Evolutionary conservation across 2,113 vertebrate genomes (phyloP).

Genomic region (Cardinalis cardinalis): DNA sequence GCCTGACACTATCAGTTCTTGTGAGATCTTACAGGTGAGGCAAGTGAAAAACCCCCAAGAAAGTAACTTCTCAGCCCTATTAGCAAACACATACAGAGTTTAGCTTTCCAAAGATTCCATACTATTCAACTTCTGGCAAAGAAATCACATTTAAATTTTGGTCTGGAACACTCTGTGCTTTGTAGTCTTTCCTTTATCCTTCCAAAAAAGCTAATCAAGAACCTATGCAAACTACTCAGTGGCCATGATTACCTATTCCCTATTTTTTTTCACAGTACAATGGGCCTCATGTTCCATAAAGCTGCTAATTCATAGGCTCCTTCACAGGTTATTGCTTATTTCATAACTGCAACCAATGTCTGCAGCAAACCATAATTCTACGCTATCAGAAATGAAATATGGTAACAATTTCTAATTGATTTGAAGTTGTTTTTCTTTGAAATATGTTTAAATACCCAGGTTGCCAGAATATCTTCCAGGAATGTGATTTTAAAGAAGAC

Average conservation of each 20-base stretch:
- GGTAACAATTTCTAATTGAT: conserved; percentile 70
- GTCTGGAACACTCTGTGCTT: conserved; percentile 34
- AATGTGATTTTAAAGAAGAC: conserved; percentile 79
- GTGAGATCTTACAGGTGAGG: not conserved
- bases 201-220: not conserved
- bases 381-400: conserved; percentile 48
- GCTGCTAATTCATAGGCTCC: not conserved
- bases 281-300: not conserved
- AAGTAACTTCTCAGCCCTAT: not conserved
- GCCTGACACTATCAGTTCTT: not conserved
- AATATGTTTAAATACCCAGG: conserved; percentile 78
- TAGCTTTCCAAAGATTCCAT: not conserved
- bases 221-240: not conserved
- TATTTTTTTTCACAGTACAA: not conserved
- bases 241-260: not conserved
- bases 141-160: not conserved
- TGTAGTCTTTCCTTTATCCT: not conserved
- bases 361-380: not conserved
- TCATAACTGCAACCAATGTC: not conserved
- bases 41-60: not conserved
- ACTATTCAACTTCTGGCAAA: not conserved
- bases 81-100: not conserved
- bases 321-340: not conserved
- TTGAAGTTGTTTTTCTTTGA: conserved; percentile 75
- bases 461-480: conserved; percentile 80